Base-by-base conservation (phyloP, 2,113 vertebrate species). In the Pogonocichla stellata region DNA sequence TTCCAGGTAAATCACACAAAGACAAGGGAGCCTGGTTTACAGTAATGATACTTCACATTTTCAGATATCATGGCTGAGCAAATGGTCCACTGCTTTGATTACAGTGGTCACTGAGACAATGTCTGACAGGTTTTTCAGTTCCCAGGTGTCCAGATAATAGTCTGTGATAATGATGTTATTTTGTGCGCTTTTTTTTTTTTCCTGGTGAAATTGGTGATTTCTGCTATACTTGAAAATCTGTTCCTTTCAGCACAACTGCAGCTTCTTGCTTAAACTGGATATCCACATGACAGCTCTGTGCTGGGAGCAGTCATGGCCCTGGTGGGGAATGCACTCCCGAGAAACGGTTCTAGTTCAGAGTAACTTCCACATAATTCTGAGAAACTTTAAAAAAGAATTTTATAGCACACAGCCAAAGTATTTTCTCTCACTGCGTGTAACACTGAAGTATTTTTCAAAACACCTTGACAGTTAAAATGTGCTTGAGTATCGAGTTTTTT, bases 31-130 rank as follows among this genome's bases (percentile, higher is more conserved):
- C 28, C 20, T 0, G 5, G 87, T 84, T 93, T 92, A 71, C 92
- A 71, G 20, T 87, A 94, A 90, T 79, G 66, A 65, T 81, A 65
- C 31, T 79, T 87, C 31, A 64, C 10, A 6, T 71, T 85, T 96
- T 89, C 62, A 72, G 90, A 31, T 94, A 75, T 48, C 36, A 12
- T 74, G 87, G 33, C 70, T 91, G 53, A 94, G 61, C 73, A 90
- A 91, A 93, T 48, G 88, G 53, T 82, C 86, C 54, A 88, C 86
- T 94, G 90, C 71, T 66, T 94, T 92, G 42, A 82, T 93, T 93
- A 53, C 50, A 54, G 54, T 86, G 90, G 94, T 79, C 92, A 93
- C 85, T 77, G 88, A 90, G 65, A 80, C 77, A 86, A 85, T 77
- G 82, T 88, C 71, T 94, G 74, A 57, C 29, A 86, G 53, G 18